Conservation (phyloP, 2,888 invertebrate genomes). For the Arrhopalites spinosus region DNA sequence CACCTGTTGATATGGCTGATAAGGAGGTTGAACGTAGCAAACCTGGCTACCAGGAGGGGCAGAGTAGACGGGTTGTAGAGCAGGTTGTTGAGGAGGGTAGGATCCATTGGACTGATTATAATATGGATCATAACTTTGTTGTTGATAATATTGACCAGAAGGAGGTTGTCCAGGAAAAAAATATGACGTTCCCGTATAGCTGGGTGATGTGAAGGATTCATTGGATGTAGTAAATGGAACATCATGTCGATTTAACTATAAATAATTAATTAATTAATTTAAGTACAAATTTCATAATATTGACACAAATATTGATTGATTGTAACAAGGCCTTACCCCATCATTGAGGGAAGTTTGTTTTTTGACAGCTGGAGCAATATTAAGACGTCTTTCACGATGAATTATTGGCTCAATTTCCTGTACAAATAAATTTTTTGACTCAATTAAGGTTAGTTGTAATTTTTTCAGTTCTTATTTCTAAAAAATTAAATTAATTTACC, state of each 20-base stretch:
- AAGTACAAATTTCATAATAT: not conserved
- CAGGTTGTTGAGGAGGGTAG: constrained; percentile 12
- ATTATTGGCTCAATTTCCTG: constrained; percentile 54
- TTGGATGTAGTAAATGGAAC: constrained; percentile 8
- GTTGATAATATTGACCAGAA: constrained; percentile 19
- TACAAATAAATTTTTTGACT: constrained; percentile 3
- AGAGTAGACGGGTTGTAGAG: constrained; percentile 25
- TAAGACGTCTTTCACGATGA: constrained; percentile 78
- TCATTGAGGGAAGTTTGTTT: constrained; percentile 67
- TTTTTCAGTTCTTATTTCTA: not conserved
- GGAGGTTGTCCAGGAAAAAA: constrained; percentile 17
- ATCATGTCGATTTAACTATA: constrained; percentile 14
- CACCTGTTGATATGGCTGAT: constrained; percentile 41
- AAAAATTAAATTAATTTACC: constrained; percentile 31
- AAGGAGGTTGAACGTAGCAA: constrained; percentile 50
- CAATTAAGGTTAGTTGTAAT: not conserved
- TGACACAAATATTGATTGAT: not conserved
- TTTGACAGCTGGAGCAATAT: constrained; percentile 84
- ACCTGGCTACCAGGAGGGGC: constrained; percentile 46
- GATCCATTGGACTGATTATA: constrained; percentile 15
- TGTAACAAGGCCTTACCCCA: constrained; percentile 24
- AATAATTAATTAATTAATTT: not conserved
- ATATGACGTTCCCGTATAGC: constrained; percentile 16
- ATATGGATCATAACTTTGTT: constrained; percentile 24
- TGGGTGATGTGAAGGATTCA: constrained; percentile 7